phyloP scores from a whole-genome alignment of 2,888 invertebrate species.

The Drosophila setosimentum region DNA sequence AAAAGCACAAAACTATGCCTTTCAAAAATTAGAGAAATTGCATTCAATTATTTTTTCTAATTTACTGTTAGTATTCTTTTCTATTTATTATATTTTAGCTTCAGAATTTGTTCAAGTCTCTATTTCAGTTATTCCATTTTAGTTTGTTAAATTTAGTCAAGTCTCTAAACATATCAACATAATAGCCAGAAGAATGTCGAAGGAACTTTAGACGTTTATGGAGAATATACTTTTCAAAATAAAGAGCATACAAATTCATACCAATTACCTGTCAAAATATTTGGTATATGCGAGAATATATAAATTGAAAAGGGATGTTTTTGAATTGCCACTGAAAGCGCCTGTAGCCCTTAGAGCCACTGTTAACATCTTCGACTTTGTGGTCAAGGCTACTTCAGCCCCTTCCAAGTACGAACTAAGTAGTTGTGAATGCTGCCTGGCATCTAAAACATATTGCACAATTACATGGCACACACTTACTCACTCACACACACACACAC shows the following conservation, averaged over 20 bases:
- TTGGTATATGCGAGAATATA: not conserved
- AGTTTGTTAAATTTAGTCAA: not conserved
- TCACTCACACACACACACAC: constrained; percentile 26
- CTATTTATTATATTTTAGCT: not conserved
- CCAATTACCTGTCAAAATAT: constrained; percentile 1
- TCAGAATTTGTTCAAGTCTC: not conserved
- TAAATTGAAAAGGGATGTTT: not conserved
- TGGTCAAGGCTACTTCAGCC: constrained; percentile 39
- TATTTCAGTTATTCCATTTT: not conserved
- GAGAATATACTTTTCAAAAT: not conserved
- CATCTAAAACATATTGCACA: constrained; percentile 75
- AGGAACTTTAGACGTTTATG: not conserved
- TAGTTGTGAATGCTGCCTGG: constrained; percentile 53
- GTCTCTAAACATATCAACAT: not conserved
- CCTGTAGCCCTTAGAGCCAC: constrained; percentile 15
- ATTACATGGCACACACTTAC: constrained; percentile 66
- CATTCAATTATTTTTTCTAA: not conserved
- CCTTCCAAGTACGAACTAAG: constrained; percentile 38
- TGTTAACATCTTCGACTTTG: constrained; percentile 32
- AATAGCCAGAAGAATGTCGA: not conserved
- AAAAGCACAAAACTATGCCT: constrained; percentile 1
- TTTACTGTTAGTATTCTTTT: too few relatives aligned
- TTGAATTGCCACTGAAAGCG: constrained; percentile 13
- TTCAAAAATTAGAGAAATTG: not conserved
- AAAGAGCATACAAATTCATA: not conserved